Evolutionary conservation across 2,113 vertebrate genomes (phyloP), one percentile per base, ranked within the genome.

Genomic region (Dendropsophus ebraccatus): DNA sequence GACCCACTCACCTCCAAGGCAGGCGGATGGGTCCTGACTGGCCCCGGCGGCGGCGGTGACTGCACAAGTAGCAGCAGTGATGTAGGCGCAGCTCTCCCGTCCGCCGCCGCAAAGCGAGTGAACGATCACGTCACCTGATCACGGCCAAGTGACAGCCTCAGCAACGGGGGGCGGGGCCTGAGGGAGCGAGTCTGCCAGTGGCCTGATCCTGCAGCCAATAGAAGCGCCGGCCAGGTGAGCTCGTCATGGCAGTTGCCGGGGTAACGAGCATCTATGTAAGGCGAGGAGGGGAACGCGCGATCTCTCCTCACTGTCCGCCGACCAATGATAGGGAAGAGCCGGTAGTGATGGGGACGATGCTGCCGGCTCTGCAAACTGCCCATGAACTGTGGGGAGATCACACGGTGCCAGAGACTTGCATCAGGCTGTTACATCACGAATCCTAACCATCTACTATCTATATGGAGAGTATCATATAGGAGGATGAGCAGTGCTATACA

Each of bases 81-180:
- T 28, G 5, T 2, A 12, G 21, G 9, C 49, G 23, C 14, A 21
- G 49, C 50, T 54, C 65, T 81, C 60, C 50, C 16, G 25, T 60
- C 69, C 52, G 54, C 78, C 85, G 85, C 78, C 67, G 77, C 85
- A 74, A 25, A 81, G 78, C 65, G 78, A 87, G 77, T 87, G 85
- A 81, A 74, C 49, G 67, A 69, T 37, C 13, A 9, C 37, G 76
- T 81, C 69, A 87, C 35, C 69, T 62, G 67, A 72, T 2, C 37
- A 25, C 35, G 49, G 32, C 49, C 60, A 80, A 85, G 9, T 54
- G 84, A 80, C 76, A 72, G 62, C 13, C 14, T 49, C 49, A 25
- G 41, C 50, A n/a, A 19, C 19, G 10, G 21, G 50, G 65, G 85
- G 83, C 65, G 84, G 77, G 28, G 84, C 50, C 19, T 35, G 19